Evolutionary conservation across 2,797 vertebrate genomes (phyloP).

Genomic region (Trachurus trachurus): DNA sequence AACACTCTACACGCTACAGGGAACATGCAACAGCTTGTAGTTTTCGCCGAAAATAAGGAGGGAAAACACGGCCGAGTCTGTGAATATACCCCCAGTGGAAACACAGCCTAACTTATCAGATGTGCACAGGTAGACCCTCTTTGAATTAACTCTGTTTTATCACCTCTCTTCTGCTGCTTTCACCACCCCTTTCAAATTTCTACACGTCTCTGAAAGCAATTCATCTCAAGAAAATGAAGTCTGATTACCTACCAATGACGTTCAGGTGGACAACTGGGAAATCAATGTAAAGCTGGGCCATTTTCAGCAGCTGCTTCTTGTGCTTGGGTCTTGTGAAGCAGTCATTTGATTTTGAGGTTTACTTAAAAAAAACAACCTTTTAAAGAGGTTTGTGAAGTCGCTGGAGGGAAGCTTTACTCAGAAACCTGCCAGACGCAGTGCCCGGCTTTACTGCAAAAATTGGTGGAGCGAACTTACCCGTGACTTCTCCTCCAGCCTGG

Average conservation of each 20-base stretch:
- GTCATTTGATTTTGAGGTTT: conserved; percentile 39
- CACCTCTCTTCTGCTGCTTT: conserved; percentile 12
- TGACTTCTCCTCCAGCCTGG: conserved; percentile 96
- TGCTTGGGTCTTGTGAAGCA: conserved; percentile 20
- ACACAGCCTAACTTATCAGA: conserved; percentile 40
- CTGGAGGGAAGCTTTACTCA: conserved; percentile 8
- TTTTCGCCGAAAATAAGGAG: conserved; percentile 52
- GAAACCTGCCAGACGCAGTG: neutral
- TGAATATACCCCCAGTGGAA: conserved; percentile 48
- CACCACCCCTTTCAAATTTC: conserved; percentile 23
- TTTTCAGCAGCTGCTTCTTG: conserved; percentile 30
- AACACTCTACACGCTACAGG: conserved; percentile 33
- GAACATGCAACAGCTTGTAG: conserved; percentile 57
- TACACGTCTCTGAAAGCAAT: conserved; percentile 43
- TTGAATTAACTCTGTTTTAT: conserved; percentile 46
- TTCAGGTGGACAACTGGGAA: conserved; percentile 43
- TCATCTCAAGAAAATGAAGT: conserved; percentile 47
- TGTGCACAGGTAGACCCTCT: conserved; percentile 43
- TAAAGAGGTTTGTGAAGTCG: neutral
- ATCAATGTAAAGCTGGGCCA: conserved; percentile 43
- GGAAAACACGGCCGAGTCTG: conserved; percentile 41
- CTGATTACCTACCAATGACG: conserved; percentile 43
- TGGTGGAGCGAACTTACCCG: conserved; percentile 84
- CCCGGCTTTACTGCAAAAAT: neutral
- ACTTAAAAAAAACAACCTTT: conserved; percentile 24